A percentile compares a stretch with the other conserved stretches of the same genome.
phyloP scores from a whole-genome alignment of 2,797 vertebrate species.

The Adelosebastes latens region DNA sequence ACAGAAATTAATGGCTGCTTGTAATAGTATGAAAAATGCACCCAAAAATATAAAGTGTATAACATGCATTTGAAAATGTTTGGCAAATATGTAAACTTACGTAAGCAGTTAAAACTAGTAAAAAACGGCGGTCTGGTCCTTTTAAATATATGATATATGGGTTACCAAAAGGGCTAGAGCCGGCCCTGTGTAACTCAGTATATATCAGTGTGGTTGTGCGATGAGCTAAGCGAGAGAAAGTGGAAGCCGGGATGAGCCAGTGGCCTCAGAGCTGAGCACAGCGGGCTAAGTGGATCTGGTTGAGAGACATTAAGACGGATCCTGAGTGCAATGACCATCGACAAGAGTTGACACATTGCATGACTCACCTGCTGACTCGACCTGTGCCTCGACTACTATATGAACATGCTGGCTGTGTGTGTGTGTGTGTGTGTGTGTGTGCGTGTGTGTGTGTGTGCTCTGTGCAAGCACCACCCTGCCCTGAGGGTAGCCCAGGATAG shows the following conservation, averaged over 20 bases:
- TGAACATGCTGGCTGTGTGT: neutral
- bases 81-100: neutral
- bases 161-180: no score
- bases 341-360: slow-evolving; percentile 23
- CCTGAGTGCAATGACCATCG: slow-evolving; percentile 14
- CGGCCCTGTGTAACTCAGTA: neutral
- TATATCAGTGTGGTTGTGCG: neutral
- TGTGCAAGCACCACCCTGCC: neutral
- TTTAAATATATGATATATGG: neutral
- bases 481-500: neutral
- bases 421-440: slow-evolving; percentile 12
- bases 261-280: slow-evolving; percentile 13
- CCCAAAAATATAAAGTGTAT: neutral
- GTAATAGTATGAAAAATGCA: neutral
- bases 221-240: slow-evolving; percentile 24
- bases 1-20: neutral
- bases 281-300: slow-evolving; percentile 48
- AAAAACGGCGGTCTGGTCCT: neutral
- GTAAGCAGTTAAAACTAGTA: neutral
- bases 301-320: slow-evolving; percentile 24
- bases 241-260: neutral
- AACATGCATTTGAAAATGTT: neutral
- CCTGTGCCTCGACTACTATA: neutral
- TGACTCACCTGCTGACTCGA: neutral
- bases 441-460: neutral